These are phyloP conservation scores for Cyclura pinguis DNA, from an alignment of 2,797 vertebrate species.

Conservation along the genomic window DNA sequence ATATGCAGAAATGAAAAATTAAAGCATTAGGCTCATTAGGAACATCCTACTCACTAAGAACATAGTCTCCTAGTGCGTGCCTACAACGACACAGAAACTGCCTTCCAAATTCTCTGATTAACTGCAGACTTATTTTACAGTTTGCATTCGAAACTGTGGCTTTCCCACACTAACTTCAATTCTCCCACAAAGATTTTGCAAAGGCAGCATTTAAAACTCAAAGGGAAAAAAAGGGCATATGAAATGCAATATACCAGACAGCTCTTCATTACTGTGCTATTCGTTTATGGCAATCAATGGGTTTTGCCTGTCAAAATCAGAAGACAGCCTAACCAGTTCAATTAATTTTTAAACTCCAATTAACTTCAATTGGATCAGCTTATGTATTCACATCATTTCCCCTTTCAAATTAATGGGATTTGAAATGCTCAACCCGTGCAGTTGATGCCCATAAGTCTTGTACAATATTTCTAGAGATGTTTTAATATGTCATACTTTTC, in stretches of 20 bases:
- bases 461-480: not conserved
- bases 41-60: not conserved
- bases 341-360: not conserved
- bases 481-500: not conserved
- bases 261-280: not conserved
- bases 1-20: conserved; percentile 33
- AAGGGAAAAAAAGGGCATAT: not conserved
- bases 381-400: not conserved
- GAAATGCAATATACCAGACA: not conserved
- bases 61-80: not conserved
- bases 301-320: not conserved
- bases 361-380: not conserved
- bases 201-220: not conserved
- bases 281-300: not conserved
- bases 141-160: not conserved
- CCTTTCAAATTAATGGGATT: not conserved
- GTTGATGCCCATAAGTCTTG: no score
- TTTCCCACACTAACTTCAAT: not conserved
- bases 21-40: not conserved
- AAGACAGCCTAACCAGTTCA: not conserved
- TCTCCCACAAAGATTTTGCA: not conserved
- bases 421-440: not conserved
- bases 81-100: not conserved
- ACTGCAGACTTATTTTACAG: not conserved
- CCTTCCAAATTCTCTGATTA: not conserved